Percentiles rank a stretch among this genome's conserved stretches.
phyloP scores from a whole-genome alignment of 2,888 invertebrate genomes.

The Enchytraeus crypticus region DNA sequence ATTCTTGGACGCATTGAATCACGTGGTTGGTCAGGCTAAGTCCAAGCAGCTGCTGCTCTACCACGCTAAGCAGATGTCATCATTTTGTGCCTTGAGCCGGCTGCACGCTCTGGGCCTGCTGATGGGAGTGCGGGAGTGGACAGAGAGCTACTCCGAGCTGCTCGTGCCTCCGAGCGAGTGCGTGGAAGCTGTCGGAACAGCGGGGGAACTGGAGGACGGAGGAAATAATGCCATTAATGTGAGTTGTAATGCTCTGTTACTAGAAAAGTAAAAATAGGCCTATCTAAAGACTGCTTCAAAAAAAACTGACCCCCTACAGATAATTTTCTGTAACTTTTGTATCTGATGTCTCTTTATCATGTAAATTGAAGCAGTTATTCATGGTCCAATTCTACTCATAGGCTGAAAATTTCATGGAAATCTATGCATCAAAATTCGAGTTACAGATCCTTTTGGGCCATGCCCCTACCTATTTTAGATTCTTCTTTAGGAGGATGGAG shows the following conservation, averaged over 20 bases:
- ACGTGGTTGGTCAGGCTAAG: slow-evolving; percentile 39
- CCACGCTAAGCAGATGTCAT: slow-evolving; percentile 11
- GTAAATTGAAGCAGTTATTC: too few species aligned
- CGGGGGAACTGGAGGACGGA: too few species aligned
- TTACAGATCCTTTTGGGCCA: too few species aligned
- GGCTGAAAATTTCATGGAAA: too few species aligned
- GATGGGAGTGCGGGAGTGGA: slow-evolving; percentile 41
- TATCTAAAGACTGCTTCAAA: slow-evolving; percentile 5
- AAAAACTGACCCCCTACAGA: too few species aligned
- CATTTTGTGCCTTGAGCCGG: slow-evolving; percentile 17
- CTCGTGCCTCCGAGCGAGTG: slow-evolving; percentile 1
- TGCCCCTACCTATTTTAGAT: too few species aligned
- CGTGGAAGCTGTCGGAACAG: too few species aligned
- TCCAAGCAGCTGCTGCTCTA: slow-evolving; percentile 36
- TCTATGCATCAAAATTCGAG: too few species aligned
- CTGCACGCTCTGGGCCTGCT: slow-evolving; percentile 37
- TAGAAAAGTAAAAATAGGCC: slow-evolving; percentile 3
- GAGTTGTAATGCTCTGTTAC: neutral
- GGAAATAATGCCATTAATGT: neutral
- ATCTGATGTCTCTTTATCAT: too few species aligned
- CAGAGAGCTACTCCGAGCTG: slow-evolving; percentile 22
- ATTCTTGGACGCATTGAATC: slow-evolving; percentile 40
- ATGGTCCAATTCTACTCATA: too few species aligned
- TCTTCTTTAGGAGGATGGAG: too few species aligned
- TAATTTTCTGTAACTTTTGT: too few species aligned